Conservation (phyloP, 2,113 vertebrate genomes). For the Neolamprologus kungweensis region DNA sequence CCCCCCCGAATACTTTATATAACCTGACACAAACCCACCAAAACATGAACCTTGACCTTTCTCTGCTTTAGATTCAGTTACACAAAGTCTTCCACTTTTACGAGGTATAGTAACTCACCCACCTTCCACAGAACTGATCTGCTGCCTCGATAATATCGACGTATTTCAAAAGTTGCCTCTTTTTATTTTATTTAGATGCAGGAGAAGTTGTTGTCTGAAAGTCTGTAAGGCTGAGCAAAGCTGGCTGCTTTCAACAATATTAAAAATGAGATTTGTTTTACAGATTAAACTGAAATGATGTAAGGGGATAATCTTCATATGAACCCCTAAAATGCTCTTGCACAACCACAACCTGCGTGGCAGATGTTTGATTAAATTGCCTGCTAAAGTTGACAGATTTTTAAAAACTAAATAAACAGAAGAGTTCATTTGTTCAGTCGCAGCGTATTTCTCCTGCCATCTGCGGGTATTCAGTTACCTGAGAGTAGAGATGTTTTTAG, state of each 20-base stretch:
- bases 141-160: not conserved
- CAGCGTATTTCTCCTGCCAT: not conserved
- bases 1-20: conserved; percentile 7
- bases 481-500: not conserved
- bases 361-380: not conserved
- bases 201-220: not conserved
- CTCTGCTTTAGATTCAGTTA: not conserved
- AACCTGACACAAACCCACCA: conserved; percentile 9
- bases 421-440: not conserved
- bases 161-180: not conserved
- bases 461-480: not conserved
- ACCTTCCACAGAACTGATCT: not conserved
- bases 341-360: not conserved
- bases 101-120: not conserved
- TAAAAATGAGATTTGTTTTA: not conserved
- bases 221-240: not conserved
- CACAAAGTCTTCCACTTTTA: not conserved
- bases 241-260: conserved; percentile 25
- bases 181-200: not conserved
- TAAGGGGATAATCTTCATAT: not conserved
- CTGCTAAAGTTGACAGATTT: not conserved
- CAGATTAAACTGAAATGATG: conserved; percentile 12
- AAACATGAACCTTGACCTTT: not conserved
- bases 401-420: not conserved
- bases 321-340: not conserved